phyloP scores from a whole-genome alignment of 1,140 invertebrate species.

The Lepeophtheirus salmonis region DNA sequence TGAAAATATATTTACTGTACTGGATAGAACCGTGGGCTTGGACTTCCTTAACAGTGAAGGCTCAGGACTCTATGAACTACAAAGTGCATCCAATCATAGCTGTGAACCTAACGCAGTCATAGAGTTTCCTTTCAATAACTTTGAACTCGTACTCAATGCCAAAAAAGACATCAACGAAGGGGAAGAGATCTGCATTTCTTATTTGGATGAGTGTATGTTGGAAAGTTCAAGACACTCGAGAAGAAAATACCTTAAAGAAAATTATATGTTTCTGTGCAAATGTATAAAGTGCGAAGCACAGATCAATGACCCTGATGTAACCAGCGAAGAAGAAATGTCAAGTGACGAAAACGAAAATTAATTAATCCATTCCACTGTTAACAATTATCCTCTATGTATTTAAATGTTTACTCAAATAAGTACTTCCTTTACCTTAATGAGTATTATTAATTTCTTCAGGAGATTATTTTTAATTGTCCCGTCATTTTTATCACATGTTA shows the following conservation, averaged over 20 bases:
- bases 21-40: slow-evolving; percentile 64
- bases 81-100: slow-evolving; percentile 79
- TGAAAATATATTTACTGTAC: slow-evolving; percentile 57
- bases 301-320: slow-evolving; percentile 53
- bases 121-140: slow-evolving; percentile 64
- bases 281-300: slow-evolving; percentile 59
- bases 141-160: slow-evolving; percentile 53
- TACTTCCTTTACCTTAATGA: too few species aligned
- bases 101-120: slow-evolving; percentile 70
- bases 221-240: slow-evolving; percentile 61
- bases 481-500: too few species aligned
- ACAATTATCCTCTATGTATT: too few species aligned
- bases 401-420: too few species aligned
- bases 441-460: too few species aligned
- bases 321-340: slow-evolving; percentile 44
- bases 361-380: too few species aligned
- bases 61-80: slow-evolving; percentile 60
- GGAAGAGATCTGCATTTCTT: slow-evolving; percentile 77
- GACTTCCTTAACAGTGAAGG: slow-evolving; percentile 81
- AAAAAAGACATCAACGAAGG: slow-evolving; percentile 48
- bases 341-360: slow-evolving; percentile 39
- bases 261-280: slow-evolving; percentile 65
- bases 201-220: slow-evolving; percentile 64
- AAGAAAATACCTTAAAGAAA: slow-evolving; percentile 51
- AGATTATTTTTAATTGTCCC: too few species aligned